phyloP scores from a whole-genome alignment of 2,888 invertebrate genomes.

The Sarcophaga rosellei region DNA sequence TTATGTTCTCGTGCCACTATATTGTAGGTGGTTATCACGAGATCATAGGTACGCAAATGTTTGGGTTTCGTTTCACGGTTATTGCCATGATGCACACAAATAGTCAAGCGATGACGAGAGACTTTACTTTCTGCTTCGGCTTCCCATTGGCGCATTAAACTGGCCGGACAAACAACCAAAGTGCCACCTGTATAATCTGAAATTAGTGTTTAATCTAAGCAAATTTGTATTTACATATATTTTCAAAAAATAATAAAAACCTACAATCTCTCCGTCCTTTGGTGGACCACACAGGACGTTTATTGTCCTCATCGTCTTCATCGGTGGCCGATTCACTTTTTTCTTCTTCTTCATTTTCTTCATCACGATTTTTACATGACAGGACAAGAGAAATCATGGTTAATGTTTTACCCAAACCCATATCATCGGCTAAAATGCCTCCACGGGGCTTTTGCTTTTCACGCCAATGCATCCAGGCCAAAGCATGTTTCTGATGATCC shows the following conservation, averaged over 20 bases:
- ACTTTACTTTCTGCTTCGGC: slow-evolving; percentile 87
- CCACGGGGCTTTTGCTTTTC: slow-evolving; percentile 93
- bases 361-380: slow-evolving; percentile 82
- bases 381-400: slow-evolving; percentile 90
- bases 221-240: not conserved
- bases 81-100: slow-evolving; percentile 91
- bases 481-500: slow-evolving; percentile 92
- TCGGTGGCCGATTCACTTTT: slow-evolving; percentile 71
- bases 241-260: slow-evolving; percentile 45
- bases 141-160: slow-evolving; percentile 95
- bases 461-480: slow-evolving; percentile 94
- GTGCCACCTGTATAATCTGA: slow-evolving; percentile 86
- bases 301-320: slow-evolving; percentile 68
- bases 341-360: slow-evolving; percentile 72
- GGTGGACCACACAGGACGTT: slow-evolving; percentile 73
- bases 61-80: slow-evolving; percentile 85
- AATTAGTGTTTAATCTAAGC: not conserved
- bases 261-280: slow-evolving; percentile 78
- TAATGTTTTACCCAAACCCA: slow-evolving; percentile 86
- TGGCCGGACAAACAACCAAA: slow-evolving; percentile 96
- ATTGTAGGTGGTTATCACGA: slow-evolving; percentile 95
- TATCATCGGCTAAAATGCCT: slow-evolving; percentile 89
- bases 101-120: slow-evolving; percentile 84
- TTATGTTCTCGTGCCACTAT: slow-evolving; percentile 86
- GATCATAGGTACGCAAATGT: slow-evolving; percentile 86